A percentile compares a stretch with the other conserved stretches of the same genome.
These are phyloP conservation scores for Alcedo quadribrachys DNA, from an alignment of 2,797 vertebrate species.

Conservation along the genomic window DNA sequence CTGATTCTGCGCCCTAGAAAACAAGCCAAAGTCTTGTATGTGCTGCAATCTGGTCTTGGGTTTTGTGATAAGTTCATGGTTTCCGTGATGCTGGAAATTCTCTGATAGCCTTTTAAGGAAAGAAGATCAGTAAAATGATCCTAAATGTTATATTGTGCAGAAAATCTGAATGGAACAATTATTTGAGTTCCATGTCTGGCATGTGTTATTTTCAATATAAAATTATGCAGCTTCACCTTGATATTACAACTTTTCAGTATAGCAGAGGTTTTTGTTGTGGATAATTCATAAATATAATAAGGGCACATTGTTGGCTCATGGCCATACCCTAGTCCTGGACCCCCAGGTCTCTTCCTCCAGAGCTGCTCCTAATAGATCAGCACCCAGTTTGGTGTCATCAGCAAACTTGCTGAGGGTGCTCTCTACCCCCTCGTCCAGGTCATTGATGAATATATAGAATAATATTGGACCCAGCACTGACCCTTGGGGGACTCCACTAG, in stretches of 20 bases:
- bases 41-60: rapidly evolving
- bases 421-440: too few species aligned
- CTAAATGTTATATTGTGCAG: neutral
- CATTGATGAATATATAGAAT: too few species aligned
- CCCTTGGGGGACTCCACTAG: too few species aligned
- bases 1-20: neutral
- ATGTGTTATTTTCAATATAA: neutral
- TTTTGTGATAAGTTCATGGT: neutral
- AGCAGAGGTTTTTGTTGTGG: neutral
- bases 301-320: too few species aligned
- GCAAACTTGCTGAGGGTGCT: too few species aligned
- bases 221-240: neutral
- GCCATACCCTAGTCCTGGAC: too few species aligned
- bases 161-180: neutral
- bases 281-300: neutral
- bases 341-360: too few species aligned
- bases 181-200: neutral
- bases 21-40: neutral
- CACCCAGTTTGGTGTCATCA: too few species aligned
- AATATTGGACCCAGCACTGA: too few species aligned
- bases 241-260: neutral
- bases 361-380: too few species aligned
- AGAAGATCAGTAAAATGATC: neutral
- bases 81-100: neutral
- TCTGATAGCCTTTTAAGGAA: neutral